Evolutionary conservation across 2,113 vertebrate species (phyloP).

Genomic region (Delphinus delphis): DNA sequence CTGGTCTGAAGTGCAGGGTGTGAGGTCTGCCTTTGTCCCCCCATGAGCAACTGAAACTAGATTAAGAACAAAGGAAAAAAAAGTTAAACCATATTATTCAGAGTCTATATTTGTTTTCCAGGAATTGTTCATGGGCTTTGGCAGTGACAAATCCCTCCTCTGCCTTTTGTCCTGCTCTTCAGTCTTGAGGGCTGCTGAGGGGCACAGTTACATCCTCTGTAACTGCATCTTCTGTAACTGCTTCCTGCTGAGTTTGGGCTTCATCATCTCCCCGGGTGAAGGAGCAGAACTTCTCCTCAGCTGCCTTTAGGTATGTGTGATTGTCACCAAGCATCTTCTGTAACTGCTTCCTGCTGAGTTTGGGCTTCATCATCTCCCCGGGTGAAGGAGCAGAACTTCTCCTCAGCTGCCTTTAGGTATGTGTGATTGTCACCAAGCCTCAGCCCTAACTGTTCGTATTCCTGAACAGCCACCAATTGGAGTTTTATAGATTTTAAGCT

Average conservation of each 20-base stretch:
- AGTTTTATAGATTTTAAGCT: neutral
- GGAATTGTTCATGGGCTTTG: neutral
- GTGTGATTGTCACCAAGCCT: neutral
- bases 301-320: neutral
- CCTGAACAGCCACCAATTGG: neutral
- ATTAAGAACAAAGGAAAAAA: neutral
- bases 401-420: no score
- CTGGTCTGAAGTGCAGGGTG: neutral
- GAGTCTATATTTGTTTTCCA: neutral
- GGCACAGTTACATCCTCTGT: neutral
- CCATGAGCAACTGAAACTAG: neutral
- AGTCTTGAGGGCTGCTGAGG: neutral
- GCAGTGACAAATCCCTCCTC: neutral
- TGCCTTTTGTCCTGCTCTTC: neutral
- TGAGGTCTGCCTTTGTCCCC: neutral
- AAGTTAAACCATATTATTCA: neutral
- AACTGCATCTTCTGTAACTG: neutral
- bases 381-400: no score
- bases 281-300: neutral
- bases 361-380: no score
- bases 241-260: neutral
- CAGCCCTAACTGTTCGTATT: neutral
- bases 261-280: neutral
- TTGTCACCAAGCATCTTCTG: neutral
- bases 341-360: no score